Percentiles rank a stretch among this genome's conserved stretches.
These are phyloP conservation scores for Uromys caudimaculatus DNA, from an alignment of 2,797 vertebrate genomes.

Conservation along the genomic window DNA sequence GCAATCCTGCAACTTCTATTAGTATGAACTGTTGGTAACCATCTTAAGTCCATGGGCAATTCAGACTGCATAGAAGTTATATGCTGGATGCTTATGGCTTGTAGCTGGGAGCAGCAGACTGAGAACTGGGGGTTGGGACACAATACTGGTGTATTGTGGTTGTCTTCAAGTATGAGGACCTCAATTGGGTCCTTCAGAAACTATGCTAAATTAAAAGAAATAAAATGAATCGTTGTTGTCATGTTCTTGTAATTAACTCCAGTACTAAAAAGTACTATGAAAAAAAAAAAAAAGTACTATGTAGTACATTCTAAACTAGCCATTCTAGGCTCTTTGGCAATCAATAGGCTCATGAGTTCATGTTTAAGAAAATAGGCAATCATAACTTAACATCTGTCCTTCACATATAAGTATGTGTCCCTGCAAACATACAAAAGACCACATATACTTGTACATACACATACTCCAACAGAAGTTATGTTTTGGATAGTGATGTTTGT, in stretches of 20 bases:
- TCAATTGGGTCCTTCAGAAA: neutral
- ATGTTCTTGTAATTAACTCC: neutral
- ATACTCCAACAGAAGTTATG: neutral
- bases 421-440: neutral
- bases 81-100: neutral
- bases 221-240: neutral
- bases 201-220: neutral
- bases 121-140: neutral
- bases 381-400: neutral
- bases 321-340: neutral
- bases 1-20: neutral
- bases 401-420: neutral
- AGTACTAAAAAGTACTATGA: no score
- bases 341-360: neutral
- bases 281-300: no score
- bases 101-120: neutral
- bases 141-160: neutral
- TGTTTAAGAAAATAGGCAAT: neutral
- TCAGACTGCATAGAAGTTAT: neutral
- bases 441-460: neutral
- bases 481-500: fast-evolving
- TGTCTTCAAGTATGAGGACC: neutral
- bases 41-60: no score
- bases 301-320: no score
- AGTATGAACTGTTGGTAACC: neutral